Evolutionary conservation across 2,888 invertebrate genomes (phyloP).

Genomic region (Lochmaea capreae): DNA sequence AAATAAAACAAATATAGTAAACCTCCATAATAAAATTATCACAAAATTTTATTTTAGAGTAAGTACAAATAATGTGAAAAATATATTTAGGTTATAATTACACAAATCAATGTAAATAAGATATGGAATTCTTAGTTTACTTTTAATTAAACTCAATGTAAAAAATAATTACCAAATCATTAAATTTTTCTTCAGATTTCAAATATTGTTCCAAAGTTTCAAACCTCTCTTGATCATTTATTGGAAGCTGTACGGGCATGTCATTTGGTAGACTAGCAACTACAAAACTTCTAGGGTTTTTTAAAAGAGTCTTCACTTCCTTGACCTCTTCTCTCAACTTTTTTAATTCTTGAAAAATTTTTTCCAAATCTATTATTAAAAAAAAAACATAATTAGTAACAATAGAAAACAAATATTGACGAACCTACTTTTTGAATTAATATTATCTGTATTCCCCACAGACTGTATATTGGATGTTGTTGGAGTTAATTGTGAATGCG

Average conservation of each 20-base stretch:
- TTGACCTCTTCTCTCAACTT: conserved; percentile 12
- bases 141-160: conserved; percentile 13
- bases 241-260: conserved; percentile 19
- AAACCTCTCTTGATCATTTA: conserved; percentile 15
- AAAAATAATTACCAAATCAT: conserved; percentile 19
- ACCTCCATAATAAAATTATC: no score
- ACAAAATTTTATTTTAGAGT: no score
- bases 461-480: conserved; percentile 5
- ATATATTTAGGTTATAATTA: no score
- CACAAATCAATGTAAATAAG: conserved; percentile 12
- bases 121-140: conserved; percentile 13
- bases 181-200: conserved; percentile 20
- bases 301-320: conserved; percentile 20
- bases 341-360: background rate
- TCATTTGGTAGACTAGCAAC: conserved; percentile 25
- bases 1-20: no score
- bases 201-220: conserved; percentile 4
- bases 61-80: no score
- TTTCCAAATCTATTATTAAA: conserved; percentile 1
- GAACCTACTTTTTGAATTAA: conserved; percentile 15
- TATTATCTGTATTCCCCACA: background rate
- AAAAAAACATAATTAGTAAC: conserved; percentile 8
- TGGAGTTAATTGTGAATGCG: no score
- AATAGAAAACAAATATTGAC: conserved; percentile 18
- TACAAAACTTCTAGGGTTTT: conserved; percentile 8